Evolutionary conservation across 1,140 invertebrate species (phyloP), one percentile per base, ranked within the genome.

Genomic region (Adoxophyes honmai): DNA sequence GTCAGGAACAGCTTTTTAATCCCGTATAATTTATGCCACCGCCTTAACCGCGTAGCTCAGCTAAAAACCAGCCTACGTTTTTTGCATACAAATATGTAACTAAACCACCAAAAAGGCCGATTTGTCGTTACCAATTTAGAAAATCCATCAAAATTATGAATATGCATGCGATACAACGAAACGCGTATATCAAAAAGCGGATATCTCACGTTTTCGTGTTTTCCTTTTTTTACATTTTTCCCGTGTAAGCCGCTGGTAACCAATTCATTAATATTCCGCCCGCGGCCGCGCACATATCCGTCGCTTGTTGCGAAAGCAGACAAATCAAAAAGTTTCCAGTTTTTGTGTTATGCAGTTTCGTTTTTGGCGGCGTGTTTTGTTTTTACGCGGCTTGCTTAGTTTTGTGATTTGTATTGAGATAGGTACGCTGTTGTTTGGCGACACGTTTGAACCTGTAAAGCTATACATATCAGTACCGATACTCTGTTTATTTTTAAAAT

Each of bases 251-350:
- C 16, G 67, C 44, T 48, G 42, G 60, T 62, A 64, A 56, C 64
- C 64, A 57, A 64, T 72, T 75, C 69, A 70, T 75, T 75, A 72
- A 62, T 72, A 72, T 70, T 66, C 72, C 35, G 59, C 54, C 55
- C 37, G 60, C 52, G 35, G 44, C 35, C 52, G 18, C 35, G 18
- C 52, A 53, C 52, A 55, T 59, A 59, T 59, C 56, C 61, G 59
- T 62, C 59, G 54, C 54, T 60, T 52, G 67, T 61, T 33, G 58
- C 34, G 39, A 48, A 57, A 56, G 44, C 55, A 61, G 59, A 69
- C 65, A 68, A 73, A 73, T 73, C 60, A 70, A 73, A 73, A 66
- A 63, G 64, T 70, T 68, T 62, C 53, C 54, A 52, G 60, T 67
- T 62, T 59, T 70, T 66, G 52, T 42, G 48, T 60, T 51, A 59